Evolutionary conservation across 2,797 vertebrate species (phyloP), one percentile per base, ranked within the genome.

Genomic region (Numenius phaeopus): DNA sequence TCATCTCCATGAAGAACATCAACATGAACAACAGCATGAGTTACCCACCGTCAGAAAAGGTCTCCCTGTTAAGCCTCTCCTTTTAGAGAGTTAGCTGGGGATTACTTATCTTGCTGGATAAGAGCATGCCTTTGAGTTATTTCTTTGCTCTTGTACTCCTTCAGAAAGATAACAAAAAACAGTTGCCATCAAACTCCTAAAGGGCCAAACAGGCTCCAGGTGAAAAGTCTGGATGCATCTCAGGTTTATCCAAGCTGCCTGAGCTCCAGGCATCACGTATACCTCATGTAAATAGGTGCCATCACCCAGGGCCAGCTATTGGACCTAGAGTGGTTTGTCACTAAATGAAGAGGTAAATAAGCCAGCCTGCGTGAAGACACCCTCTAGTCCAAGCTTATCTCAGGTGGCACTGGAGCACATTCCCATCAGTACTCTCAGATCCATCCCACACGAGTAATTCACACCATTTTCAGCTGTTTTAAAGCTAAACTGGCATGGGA

Each of bases 1-100:
- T 98, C 93, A 96, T 98, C 96, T 98, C 98, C 89, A 97, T 98
- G 98, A 98, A 98, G 96, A 98, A 98, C 64, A 98, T 98, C 95
- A 98, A 98, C 93, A 97, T 67, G 94, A 98, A 98, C 77, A 98
- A 98, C 88, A 98, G 98, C 92, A 96, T 94, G 94, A 95, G 81
- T 69, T 95, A 96, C 75, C 82, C 83, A 8, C 90, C 89, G 0
- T 90, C 97, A 77, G 98, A 98, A 93, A 98, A 98, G 98, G 98
- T 98, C 61, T 78, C 16, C 34, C 52, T 84, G 84, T 71, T 57
- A 83, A 92, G 49, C 32, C 17, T 87, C 26, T 1, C 32, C 76
- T 89, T 92, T 64, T 84, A 79, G 59, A 79, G 40, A 58, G 39
- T 46, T 85, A 86, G 39, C 57, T 79, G 64, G 59, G 81, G 30